A percentile compares a stretch with the other conserved stretches of the same genome.
These are phyloP conservation scores for Pionites leucogaster DNA, from an alignment of 2,113 vertebrate species.

Conservation along the genomic window DNA sequence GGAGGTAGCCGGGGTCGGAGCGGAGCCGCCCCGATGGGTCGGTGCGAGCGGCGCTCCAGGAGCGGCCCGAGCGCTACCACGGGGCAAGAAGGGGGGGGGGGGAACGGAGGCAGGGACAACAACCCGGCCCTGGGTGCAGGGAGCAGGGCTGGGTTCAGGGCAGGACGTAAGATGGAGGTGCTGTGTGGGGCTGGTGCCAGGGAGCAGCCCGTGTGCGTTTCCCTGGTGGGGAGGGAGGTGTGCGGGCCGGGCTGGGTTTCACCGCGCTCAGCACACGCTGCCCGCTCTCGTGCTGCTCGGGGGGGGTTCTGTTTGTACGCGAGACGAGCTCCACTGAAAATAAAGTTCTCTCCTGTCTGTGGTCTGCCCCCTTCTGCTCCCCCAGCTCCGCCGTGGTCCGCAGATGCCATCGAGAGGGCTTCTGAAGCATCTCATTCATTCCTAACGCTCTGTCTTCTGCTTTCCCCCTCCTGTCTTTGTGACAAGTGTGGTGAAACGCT, in stretches of 20 bases:
- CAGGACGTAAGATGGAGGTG: conserved; percentile 25
- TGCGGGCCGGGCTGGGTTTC: neutral
- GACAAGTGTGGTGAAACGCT: neutral
- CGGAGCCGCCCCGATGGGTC: neutral
- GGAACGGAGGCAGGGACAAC: neutral
- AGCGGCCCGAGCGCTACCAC: neutral
- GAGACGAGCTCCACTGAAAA: neutral
- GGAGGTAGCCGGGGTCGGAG: neutral
- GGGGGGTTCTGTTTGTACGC: neutral
- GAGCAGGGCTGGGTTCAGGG: neutral
- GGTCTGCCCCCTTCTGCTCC: conserved; percentile 33
- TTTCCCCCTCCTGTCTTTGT: neutral
- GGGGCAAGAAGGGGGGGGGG: neutral
- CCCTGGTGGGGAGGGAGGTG: too few relatives aligned
- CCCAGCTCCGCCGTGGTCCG: neutral
- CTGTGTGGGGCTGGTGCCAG: conserved; percentile 3
- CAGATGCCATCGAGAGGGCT: neutral
- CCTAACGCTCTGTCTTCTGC: neutral
- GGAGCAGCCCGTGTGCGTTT: neutral
- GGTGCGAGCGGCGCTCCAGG: neutral
- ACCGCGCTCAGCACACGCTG: neutral
- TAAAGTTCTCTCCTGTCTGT: conserved; percentile 54
- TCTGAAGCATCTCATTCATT: neutral
- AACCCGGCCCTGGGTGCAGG: neutral
- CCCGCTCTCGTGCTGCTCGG: neutral